A percentile compares a stretch with the other conserved stretches of the same genome.
phyloP scores from a whole-genome alignment of 2,888 invertebrate species.

The Trachelus tabidus region DNA sequence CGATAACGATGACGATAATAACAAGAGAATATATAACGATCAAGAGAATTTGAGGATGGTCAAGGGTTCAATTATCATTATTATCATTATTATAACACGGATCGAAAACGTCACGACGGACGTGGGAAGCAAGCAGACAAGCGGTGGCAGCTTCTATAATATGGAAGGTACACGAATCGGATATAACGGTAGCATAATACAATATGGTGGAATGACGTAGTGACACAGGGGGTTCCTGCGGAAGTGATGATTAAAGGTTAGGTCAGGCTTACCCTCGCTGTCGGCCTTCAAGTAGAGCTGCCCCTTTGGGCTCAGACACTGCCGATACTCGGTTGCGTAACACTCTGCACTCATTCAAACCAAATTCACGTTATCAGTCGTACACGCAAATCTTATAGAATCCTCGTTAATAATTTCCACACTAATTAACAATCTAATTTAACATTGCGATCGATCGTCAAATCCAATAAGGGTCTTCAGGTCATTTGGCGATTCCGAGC shows the following conservation, averaged over 20 bases:
- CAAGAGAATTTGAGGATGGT: constrained; percentile 6
- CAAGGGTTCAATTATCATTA: neutral
- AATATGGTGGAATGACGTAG: constrained; percentile 42
- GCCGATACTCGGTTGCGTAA: constrained; percentile 80
- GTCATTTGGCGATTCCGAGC: neutral
- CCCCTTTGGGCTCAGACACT: constrained; percentile 82
- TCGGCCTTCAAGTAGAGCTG: constrained; percentile 87
- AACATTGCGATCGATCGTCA: neutral
- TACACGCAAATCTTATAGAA: neutral
- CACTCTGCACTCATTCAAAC: constrained; percentile 64
- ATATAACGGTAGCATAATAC: constrained; percentile 36
- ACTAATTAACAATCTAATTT: neutral
- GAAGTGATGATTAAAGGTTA: constrained; percentile 60
- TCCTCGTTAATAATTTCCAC: neutral
- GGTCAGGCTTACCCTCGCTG: constrained; percentile 80
- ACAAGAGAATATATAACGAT: constrained; percentile 5
- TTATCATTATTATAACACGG: neutral
- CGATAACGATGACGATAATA: neutral
- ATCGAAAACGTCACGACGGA: constrained; percentile 18
- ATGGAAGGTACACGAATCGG: constrained; percentile 26
- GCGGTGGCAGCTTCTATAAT: constrained; percentile 53
- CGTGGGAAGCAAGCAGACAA: constrained; percentile 57
- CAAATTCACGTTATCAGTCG: constrained; percentile 40
- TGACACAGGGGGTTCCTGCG: constrained; percentile 56
- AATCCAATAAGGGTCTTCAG: neutral